Percentiles rank a stretch among this genome's conserved stretches.
These are phyloP conservation scores for Pristis pectinata DNA, from an alignment of 2,797 vertebrate species.

Conservation along the genomic window DNA sequence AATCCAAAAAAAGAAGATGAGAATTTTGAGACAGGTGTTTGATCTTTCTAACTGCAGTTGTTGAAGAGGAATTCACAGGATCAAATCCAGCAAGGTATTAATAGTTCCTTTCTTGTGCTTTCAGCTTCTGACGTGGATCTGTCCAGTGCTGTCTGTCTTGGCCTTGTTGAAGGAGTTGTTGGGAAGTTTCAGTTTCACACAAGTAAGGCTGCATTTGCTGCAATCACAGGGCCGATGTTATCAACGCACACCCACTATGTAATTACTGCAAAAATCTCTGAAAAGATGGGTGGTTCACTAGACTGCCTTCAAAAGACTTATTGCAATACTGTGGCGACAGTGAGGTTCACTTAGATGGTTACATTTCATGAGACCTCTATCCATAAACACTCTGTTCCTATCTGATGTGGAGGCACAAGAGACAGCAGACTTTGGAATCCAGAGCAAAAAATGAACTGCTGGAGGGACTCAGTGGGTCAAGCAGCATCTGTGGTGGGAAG, in stretches of 20 bases:
- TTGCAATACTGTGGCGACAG: not conserved
- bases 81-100: not conserved
- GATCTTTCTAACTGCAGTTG: not conserved
- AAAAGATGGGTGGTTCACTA: not conserved
- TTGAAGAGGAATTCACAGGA: not conserved
- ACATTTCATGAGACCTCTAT: not conserved
- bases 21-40: no score
- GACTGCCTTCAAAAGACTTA: not conserved
- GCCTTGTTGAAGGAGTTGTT: slow-evolving; percentile 25
- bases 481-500: no score
- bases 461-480: no score
- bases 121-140: slow-evolving; percentile 12
- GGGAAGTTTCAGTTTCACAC: slow-evolving; percentile 25
- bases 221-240: not conserved
- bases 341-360: not conserved
- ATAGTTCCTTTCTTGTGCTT: not conserved
- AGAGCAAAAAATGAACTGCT: no score
- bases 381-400: not conserved
- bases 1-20: no score
- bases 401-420: not conserved
- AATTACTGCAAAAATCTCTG: not conserved
- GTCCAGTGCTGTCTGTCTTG: not conserved
- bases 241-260: not conserved
- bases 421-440: no score
- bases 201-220: not conserved